These are phyloP conservation scores for Ceratosolen fusciceps DNA, from an alignment of 1,140 invertebrate genomes.

Conservation along the genomic window DNA sequence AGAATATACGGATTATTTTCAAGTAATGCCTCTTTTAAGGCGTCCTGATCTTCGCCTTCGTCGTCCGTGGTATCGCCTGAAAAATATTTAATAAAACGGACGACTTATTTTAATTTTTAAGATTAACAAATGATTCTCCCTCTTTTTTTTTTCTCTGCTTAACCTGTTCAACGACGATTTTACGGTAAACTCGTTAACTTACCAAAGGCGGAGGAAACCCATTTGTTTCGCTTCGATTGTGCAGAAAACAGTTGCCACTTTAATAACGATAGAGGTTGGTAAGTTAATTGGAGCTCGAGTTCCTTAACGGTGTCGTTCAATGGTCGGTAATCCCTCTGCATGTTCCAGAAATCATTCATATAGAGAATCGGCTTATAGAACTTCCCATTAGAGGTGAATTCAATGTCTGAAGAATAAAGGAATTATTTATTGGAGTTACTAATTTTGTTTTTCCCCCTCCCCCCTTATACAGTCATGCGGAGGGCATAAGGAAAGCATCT, in stretches of 20 bases:
- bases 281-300: constrained; percentile 85
- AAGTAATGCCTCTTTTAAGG: constrained; percentile 95
- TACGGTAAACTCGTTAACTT: constrained; percentile 1
- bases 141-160: too few species aligned
- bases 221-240: constrained; percentile 90
- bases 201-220: constrained; percentile 71
- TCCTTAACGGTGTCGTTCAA: constrained; percentile 89
- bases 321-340: constrained; percentile 94
- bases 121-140: too few species aligned
- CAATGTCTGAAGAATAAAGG: constrained; percentile 76
- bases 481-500: constrained; percentile 58
- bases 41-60: constrained; percentile 95
- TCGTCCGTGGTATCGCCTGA: constrained; percentile 74
- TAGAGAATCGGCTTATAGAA: constrained; percentile 96
- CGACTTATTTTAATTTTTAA: not conserved
- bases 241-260: constrained; percentile 99
- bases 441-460: too few species aligned
- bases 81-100: constrained; percentile 37
- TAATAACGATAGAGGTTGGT: constrained; percentile 93
- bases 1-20: constrained; percentile 98
- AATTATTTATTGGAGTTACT: constrained; percentile 31
- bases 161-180: too few species aligned
- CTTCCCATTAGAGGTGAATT: constrained; percentile 86
- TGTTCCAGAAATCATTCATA: constrained; percentile 99
- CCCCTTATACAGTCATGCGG: not conserved